Evolutionary conservation across 2,113 vertebrate species (phyloP).

Genomic region (Scophthalmus maximus): DNA sequence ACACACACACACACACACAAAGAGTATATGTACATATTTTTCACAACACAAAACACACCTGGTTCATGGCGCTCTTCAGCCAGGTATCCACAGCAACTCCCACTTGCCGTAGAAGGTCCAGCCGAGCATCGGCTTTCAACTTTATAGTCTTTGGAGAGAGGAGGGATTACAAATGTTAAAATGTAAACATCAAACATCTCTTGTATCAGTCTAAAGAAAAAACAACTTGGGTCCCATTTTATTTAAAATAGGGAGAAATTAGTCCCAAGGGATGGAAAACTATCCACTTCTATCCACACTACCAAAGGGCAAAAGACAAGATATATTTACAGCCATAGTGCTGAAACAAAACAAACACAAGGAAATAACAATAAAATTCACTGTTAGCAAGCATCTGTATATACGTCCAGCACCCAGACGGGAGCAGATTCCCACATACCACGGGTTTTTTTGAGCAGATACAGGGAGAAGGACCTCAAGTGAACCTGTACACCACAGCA

Average conservation of each 20-base stretch:
- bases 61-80: constrained; percentile 98
- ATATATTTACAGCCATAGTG: background rate
- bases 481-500: background rate
- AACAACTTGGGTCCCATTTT: background rate
- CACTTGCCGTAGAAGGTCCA: constrained; percentile 95
- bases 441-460: too few relatives aligned
- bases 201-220: background rate
- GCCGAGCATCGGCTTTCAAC: constrained; percentile 95
- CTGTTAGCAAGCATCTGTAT: background rate
- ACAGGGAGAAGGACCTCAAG: background rate
- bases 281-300: background rate
- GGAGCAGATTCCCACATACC: background rate
- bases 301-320: background rate
- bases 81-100: constrained; percentile 96
- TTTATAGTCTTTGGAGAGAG: constrained; percentile 87
- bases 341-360: constrained; percentile 5
- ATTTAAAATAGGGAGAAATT: background rate
- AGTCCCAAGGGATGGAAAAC: too few relatives aligned
- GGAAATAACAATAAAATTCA: background rate
- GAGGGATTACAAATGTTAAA: background rate
- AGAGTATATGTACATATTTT: background rate
- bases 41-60: constrained; percentile 69
- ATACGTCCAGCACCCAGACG: background rate
- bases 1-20: background rate
- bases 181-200: background rate